These are phyloP conservation scores for Centropyge bicolor DNA, from an alignment of 2,797 vertebrate species.

Conservation along the genomic window DNA sequence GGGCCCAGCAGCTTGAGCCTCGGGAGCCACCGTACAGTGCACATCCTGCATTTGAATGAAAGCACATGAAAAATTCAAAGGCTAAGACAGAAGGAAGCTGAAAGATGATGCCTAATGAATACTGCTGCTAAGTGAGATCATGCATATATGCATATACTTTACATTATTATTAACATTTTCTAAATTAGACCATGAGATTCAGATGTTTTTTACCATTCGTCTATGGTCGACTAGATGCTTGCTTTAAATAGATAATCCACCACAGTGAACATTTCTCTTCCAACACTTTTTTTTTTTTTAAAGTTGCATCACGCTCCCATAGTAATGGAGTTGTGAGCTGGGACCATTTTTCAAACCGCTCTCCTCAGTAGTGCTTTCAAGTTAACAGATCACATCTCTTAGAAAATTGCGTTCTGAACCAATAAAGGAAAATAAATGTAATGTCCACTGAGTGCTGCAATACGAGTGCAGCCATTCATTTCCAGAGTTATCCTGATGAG, in stretches of 20 bases:
- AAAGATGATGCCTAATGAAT: conserved; percentile 21
- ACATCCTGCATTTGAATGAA: conserved; percentile 36
- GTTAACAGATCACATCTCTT: conserved; percentile 9
- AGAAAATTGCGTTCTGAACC: conserved; percentile 3
- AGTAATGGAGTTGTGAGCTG: conserved; percentile 2
- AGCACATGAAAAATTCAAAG: conserved; percentile 36
- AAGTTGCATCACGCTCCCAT: background rate
- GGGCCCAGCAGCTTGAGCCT: background rate
- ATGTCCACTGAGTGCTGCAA: conserved; percentile 9
- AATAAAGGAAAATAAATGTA: conserved; percentile 25
- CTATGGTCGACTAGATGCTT: background rate
- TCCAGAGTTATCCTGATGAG: background rate
- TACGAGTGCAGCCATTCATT: background rate
- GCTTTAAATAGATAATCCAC: conserved; percentile 18
- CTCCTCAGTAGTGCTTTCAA: conserved; percentile 1
- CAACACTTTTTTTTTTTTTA: background rate
- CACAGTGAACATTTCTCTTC: background rate
- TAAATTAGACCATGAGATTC: background rate
- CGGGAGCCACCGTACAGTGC: background rate
- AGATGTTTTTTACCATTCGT: background rate
- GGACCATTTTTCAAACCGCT: conserved; percentile 5
- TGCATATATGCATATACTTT: background rate
- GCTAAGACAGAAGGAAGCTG: background rate
- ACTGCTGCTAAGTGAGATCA: background rate
- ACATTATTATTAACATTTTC: conserved; percentile 2